Evolutionary conservation across 1,140 invertebrate species (phyloP).

Genomic region (Procambarus virginalis): DNA sequence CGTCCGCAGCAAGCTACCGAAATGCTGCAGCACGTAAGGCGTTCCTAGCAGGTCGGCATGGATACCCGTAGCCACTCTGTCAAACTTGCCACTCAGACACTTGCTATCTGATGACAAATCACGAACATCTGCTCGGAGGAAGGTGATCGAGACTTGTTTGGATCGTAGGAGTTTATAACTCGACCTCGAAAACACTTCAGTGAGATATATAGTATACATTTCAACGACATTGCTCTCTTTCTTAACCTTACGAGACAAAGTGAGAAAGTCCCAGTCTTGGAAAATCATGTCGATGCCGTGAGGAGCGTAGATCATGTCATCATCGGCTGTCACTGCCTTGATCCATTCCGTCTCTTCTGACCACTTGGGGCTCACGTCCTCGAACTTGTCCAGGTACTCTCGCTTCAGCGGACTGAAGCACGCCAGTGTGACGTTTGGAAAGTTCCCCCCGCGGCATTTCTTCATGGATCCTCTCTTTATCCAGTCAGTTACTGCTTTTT

Average conservation of each 20-base stretch:
- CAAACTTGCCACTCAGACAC: constrained; percentile 31
- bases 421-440: constrained; percentile 55
- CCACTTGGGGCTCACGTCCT: constrained; percentile 50
- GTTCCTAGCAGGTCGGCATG: constrained; percentile 57
- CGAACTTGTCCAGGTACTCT: constrained; percentile 40
- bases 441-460: constrained; percentile 11
- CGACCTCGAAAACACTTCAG: constrained; percentile 29
- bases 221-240: constrained; percentile 21
- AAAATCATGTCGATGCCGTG: constrained; percentile 64
- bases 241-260: neutral
- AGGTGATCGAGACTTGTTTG: constrained; percentile 24
- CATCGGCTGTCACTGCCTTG: constrained; percentile 15
- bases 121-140: constrained; percentile 33
- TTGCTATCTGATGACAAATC: constrained; percentile 7
- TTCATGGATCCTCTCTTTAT: constrained; percentile 46
- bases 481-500: constrained; percentile 45
- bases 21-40: constrained; percentile 45
- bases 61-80: constrained; percentile 55
- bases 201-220: constrained; percentile 54
- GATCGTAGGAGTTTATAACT: constrained; percentile 19
- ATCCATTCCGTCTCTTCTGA: constrained; percentile 55
- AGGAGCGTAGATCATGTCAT: constrained; percentile 61
- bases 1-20: constrained; percentile 18
- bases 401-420: constrained; percentile 51
- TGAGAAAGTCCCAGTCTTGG: constrained; percentile 56